Conservation (phyloP, 1,140 invertebrate genomes). For the Aradophagus sp. region DNA sequence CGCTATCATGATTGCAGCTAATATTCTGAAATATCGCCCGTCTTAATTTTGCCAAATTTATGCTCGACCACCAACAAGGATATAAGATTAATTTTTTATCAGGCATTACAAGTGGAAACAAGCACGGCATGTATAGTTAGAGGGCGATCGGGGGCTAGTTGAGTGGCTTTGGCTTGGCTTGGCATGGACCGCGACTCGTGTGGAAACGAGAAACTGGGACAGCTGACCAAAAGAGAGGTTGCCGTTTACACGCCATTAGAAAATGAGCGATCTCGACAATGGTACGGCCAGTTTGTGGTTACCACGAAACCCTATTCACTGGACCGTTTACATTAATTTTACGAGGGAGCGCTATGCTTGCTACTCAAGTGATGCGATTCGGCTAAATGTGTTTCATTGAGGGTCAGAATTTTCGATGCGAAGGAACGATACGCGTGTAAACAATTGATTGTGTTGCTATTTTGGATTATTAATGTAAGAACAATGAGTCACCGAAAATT, state of each 20-base stretch:
- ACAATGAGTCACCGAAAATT: conserved; percentile 21
- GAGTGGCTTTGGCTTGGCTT: conserved; percentile 11
- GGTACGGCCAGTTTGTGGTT: conserved; percentile 47
- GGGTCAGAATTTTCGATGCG: conserved; percentile 30
- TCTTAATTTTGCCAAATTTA: too few species aligned
- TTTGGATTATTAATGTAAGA: conserved; percentile 24
- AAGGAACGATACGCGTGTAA: conserved; percentile 29
- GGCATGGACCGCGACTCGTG: conserved; percentile 7
- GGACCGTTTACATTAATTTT: conserved; percentile 54
- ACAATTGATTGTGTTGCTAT: conserved; percentile 30
- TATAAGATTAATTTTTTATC: too few species aligned
- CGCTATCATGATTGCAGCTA: too few species aligned
- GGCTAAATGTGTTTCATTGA: conserved; percentile 27
- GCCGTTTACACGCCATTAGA: conserved; percentile 55
- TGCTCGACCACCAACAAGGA: too few species aligned
- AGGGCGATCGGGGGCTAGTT: conserved; percentile 14
- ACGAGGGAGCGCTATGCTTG: conserved; percentile 21
- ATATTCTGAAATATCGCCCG: too few species aligned
- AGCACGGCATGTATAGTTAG: conserved; percentile 8
- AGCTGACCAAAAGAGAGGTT: conserved; percentile 49
- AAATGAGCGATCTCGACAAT: conserved; percentile 56
- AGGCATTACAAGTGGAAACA: conserved; percentile 23
- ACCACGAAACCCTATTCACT: conserved; percentile 45
- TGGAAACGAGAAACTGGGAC: conserved; percentile 45
- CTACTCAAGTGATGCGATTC: conserved; percentile 37